These are phyloP conservation scores for Archips xylosteana DNA, from an alignment of 2,888 invertebrate genomes.

Conservation along the genomic window DNA sequence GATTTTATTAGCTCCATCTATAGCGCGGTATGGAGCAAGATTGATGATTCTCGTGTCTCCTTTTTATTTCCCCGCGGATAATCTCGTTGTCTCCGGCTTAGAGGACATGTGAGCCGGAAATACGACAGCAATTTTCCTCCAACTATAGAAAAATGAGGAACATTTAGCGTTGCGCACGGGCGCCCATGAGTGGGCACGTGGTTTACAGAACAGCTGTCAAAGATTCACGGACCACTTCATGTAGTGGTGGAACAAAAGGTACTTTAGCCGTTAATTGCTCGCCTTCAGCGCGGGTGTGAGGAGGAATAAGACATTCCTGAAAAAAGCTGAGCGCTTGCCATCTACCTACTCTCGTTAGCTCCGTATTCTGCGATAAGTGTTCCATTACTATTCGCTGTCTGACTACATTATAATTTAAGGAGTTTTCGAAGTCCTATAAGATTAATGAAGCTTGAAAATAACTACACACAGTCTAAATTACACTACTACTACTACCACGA, in stretches of 20 bases:
- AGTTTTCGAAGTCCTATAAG: neutral
- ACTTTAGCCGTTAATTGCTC: slow-evolving; percentile 26
- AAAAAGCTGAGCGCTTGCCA: slow-evolving; percentile 20
- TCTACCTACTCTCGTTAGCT: slow-evolving; percentile 30
- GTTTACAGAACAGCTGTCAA: slow-evolving; percentile 53
- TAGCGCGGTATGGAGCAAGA: slow-evolving; percentile 65
- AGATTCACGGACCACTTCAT: slow-evolving; percentile 45
- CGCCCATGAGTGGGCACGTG: slow-evolving; percentile 60
- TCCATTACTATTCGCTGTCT: slow-evolving; percentile 13
- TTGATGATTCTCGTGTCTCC: slow-evolving; percentile 80
- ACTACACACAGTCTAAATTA: neutral
- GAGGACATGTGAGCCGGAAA: slow-evolving; percentile 82
- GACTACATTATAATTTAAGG: slow-evolving; percentile 17
- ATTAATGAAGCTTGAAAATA: neutral
- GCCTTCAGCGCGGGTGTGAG: neutral
- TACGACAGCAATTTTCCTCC: slow-evolving; percentile 82
- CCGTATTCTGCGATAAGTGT: slow-evolving; percentile 28
- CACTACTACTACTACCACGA: neutral
- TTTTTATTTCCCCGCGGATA: slow-evolving; percentile 82
- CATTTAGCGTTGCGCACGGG: slow-evolving; percentile 77
- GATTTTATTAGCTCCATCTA: slow-evolving; percentile 52
- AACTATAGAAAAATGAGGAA: slow-evolving; percentile 82
- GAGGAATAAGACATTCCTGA: slow-evolving; percentile 9
- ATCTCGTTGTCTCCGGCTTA: slow-evolving; percentile 83
- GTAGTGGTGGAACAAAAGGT: neutral